Evolutionary conservation across 2,113 vertebrate species (phyloP).

Genomic region (Semnornis frantzii): DNA sequence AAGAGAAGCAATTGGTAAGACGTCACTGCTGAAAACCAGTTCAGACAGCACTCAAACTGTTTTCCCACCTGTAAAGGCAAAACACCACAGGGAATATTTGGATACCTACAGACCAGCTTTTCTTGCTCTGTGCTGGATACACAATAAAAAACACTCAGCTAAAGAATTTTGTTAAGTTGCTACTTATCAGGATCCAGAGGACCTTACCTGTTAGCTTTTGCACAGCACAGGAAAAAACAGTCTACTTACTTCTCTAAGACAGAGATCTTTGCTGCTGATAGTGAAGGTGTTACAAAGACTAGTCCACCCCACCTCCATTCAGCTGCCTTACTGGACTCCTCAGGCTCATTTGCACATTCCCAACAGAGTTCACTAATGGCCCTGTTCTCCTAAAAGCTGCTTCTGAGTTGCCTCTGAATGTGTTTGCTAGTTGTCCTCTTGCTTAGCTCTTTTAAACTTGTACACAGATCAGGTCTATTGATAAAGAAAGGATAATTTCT

Average conservation of each 20-base stretch:
- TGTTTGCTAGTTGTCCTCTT: background rate
- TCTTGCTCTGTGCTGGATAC: background rate
- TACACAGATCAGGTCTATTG: background rate
- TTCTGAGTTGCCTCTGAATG: background rate
- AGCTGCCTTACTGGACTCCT: background rate
- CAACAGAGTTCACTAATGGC: background rate
- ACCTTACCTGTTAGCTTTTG: background rate
- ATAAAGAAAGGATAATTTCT: background rate
- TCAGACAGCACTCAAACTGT: background rate
- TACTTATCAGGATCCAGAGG: background rate
- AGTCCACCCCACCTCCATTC: background rate
- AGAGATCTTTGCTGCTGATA: background rate
- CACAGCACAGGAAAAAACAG: background rate
- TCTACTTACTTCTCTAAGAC: background rate
- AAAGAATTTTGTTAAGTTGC: background rate
- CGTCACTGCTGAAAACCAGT: background rate
- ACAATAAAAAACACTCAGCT: background rate
- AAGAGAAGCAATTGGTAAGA: background rate
- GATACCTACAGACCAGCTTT: background rate
- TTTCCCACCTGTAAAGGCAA: background rate
- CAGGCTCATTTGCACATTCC: background rate
- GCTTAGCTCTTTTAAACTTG: background rate
- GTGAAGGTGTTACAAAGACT: background rate
- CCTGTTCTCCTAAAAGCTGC: background rate
- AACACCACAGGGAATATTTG: background rate